phyloP scores from a whole-genome alignment of 2,797 vertebrate genomes.

The Prunella strophiata region DNA sequence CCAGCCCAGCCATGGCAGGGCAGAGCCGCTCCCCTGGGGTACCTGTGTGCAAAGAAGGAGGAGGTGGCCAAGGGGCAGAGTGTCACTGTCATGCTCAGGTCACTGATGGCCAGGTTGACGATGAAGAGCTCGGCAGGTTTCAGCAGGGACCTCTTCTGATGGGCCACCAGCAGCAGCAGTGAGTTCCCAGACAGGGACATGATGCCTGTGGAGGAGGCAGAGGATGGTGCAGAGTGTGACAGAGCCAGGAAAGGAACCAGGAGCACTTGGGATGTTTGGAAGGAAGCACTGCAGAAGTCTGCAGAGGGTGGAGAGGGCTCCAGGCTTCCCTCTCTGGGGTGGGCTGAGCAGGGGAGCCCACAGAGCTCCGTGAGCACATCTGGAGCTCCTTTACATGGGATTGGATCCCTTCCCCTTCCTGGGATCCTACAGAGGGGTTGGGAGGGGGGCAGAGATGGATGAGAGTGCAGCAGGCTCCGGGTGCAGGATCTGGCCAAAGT shows the following conservation, averaged over 20 bases:
- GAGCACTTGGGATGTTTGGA: neutral
- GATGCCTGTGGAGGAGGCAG: constrained; percentile 71
- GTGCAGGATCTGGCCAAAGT: neutral
- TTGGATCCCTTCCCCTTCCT: neutral
- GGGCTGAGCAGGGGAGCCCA: neutral
- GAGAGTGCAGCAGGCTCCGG: neutral
- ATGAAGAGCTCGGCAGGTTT: constrained; percentile 91
- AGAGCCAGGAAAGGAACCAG: neutral
- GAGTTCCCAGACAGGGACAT: constrained; percentile 82
- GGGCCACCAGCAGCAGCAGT: constrained; percentile 84
- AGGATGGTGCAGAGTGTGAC: neutral
- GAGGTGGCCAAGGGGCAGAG: constrained; percentile 87
- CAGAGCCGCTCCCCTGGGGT: neutral
- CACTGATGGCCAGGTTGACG: constrained; percentile 87
- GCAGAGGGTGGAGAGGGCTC: neutral
- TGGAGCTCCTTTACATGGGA: neutral
- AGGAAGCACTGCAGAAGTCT: neutral
- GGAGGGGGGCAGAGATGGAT: neutral
- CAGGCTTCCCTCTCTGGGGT: neutral
- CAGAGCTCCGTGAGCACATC: neutral
- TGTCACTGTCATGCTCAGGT: constrained; percentile 86
- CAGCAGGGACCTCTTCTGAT: constrained; percentile 83
- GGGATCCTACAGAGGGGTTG: neutral
- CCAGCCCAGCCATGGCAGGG: fast-evolving
- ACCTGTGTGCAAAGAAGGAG: constrained; percentile 87